phyloP scores from a whole-genome alignment of 2,113 vertebrate species.

The Perca fluviatilis region DNA sequence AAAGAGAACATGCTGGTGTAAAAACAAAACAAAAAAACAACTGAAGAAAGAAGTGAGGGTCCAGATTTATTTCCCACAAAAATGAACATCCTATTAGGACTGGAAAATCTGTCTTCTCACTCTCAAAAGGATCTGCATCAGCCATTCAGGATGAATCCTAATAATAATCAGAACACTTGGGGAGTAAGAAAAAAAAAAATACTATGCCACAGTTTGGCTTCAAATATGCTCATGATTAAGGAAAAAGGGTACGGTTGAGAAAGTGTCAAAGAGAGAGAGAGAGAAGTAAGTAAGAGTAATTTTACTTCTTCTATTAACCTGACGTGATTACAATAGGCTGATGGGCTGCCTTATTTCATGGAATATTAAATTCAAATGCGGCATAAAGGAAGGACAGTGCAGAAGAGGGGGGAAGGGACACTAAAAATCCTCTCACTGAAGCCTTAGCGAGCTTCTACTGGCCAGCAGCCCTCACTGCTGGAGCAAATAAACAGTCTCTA shows the following conservation, averaged over 20 bases:
- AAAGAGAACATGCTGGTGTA: constrained; percentile 26
- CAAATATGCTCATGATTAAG: constrained; percentile 86
- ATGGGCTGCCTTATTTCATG: constrained; percentile 95
- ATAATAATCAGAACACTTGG: constrained; percentile 87
- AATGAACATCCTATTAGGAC: constrained; percentile 92
- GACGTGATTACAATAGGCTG: constrained; percentile 95
- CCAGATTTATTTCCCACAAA: constrained; percentile 83
- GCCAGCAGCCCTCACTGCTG: constrained; percentile 34
- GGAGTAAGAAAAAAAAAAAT: constrained; percentile 67
- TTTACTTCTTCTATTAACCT: constrained; percentile 98
- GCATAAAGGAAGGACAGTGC: constrained; percentile 92
- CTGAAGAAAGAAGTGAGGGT: constrained; percentile 52
- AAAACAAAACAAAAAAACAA: constrained; percentile 9
- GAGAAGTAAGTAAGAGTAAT: constrained; percentile 86
- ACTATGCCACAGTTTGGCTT: constrained; percentile 88
- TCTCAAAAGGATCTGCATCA: constrained; percentile 89
- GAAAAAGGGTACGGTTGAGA: constrained; percentile 57
- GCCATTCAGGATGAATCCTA: constrained; percentile 90
- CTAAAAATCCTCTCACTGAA: constrained; percentile 47
- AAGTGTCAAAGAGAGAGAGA: constrained; percentile 64
- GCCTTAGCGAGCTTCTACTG: constrained; percentile 30
- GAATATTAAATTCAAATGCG: constrained; percentile 98
- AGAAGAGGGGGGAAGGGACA: constrained; percentile 65
- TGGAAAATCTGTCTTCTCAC: constrained; percentile 91
- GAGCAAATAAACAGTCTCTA: constrained; percentile 63